Evolutionary conservation across 2,888 invertebrate species (phyloP).

Genomic region (Ormyrus rosae): DNA sequence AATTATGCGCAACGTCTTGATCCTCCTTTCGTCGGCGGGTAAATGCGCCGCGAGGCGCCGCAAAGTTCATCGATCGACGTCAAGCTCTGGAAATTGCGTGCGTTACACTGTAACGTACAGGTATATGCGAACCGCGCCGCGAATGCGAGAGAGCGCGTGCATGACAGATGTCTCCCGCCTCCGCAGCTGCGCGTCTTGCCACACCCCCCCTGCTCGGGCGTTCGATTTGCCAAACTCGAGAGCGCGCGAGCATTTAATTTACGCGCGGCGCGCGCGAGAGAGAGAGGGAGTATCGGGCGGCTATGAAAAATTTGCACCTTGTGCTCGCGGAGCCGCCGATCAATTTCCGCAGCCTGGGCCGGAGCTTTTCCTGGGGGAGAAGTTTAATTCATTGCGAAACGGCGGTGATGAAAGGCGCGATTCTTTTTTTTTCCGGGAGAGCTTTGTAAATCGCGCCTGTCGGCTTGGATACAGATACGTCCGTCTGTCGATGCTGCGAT

Average conservation of each 20-base stretch:
- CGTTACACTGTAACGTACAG: not conserved
- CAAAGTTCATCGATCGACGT: slow-evolving; percentile 38
- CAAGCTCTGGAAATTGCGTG: slow-evolving; percentile 39
- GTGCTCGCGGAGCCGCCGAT: not conserved
- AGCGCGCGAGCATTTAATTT: slow-evolving; percentile 14
- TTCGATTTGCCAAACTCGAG: slow-evolving; percentile 39
- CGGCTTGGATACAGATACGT: not conserved
- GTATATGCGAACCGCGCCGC: not conserved
- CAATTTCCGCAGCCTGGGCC: not conserved
- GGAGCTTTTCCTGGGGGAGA: not conserved
- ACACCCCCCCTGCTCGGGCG: slow-evolving; percentile 31
- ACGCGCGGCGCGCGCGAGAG: too few relatives aligned
- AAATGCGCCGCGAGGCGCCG: not conserved
- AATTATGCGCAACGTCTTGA: slow-evolving; percentile 28
- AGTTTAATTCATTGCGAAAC: slow-evolving; percentile 28
- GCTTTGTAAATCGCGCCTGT: slow-evolving; percentile 8
- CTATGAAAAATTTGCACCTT: slow-evolving; percentile 27
- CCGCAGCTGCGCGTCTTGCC: slow-evolving; percentile 57
- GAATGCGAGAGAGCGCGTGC: slow-evolving; percentile 2
- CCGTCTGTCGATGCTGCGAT: not conserved
- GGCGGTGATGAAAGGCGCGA: slow-evolving; percentile 1
- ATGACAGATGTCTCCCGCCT: slow-evolving; percentile 59
- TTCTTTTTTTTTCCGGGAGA: slow-evolving; percentile 13
- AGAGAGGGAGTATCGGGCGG: too few relatives aligned
- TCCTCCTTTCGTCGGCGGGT: not conserved